Percentiles rank a stretch among this genome's conserved stretches.
These are phyloP conservation scores for Drosophila navojoa DNA, from an alignment of 1,140 invertebrate species.

Conservation along the genomic window DNA sequence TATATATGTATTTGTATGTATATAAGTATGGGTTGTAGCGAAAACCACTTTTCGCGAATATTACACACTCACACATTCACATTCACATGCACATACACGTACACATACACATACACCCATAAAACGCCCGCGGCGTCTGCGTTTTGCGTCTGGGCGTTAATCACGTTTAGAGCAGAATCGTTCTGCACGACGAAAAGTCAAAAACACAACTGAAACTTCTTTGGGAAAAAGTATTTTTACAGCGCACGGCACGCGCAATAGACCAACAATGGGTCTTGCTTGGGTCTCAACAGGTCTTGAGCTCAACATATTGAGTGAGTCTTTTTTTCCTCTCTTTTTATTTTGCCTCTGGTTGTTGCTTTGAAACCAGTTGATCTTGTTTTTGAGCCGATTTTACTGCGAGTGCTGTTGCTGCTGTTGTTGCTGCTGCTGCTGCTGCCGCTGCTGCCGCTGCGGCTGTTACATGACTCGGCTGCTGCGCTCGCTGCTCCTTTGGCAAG, in stretches of 20 bases:
- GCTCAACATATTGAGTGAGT: slow-evolving; percentile 66
- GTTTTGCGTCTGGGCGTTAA: slow-evolving; percentile 18
- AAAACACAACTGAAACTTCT: slow-evolving; percentile 80
- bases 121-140: slow-evolving; percentile 41
- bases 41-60: slow-evolving; percentile 76
- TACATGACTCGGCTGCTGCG: slow-evolving; percentile 53
- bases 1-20: slow-evolving; percentile 1
- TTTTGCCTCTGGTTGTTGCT: slow-evolving; percentile 17
- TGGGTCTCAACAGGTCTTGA: slow-evolving; percentile 54
- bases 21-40: slow-evolving; percentile 32
- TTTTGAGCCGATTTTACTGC: slow-evolving; percentile 59
- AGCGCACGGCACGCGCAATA: slow-evolving; percentile 75
- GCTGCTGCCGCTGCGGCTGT: slow-evolving; percentile 25
- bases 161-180: slow-evolving; percentile 52
- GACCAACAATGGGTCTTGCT: slow-evolving; percentile 57
- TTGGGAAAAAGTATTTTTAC: slow-evolving; percentile 79
- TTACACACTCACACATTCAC: slow-evolving; percentile 43
- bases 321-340: slow-evolving; percentile 49
- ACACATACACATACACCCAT: slow-evolving; percentile 9
- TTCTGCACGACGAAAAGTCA: slow-evolving; percentile 79
- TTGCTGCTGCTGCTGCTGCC: not conserved
- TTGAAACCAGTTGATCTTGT: slow-evolving; percentile 78
- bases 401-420: slow-evolving; percentile 16
- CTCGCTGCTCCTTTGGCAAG: slow-evolving; percentile 64
- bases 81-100: slow-evolving; percentile 8